These are phyloP conservation scores for Pogonomyrmex californicus DNA, from an alignment of 1,140 invertebrate genomes.

Conservation along the genomic window DNA sequence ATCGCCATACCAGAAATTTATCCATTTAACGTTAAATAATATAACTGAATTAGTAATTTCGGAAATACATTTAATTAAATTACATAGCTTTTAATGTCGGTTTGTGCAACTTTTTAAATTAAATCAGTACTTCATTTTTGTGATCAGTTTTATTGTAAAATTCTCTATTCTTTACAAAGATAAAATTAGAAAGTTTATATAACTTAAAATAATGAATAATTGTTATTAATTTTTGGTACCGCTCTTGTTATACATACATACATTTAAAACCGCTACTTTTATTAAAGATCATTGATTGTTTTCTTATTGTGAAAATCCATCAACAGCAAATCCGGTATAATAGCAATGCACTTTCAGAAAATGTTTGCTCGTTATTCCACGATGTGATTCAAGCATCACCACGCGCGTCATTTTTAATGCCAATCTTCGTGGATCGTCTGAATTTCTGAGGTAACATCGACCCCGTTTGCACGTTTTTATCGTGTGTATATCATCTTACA, in stretches of 20 bases:
- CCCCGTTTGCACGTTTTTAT: conserved; percentile 37
- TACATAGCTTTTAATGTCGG: background rate
- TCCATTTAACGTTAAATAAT: background rate
- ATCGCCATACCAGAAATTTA: background rate
- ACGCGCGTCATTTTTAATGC: conserved; percentile 50
- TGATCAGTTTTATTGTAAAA: background rate
- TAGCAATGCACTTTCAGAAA: background rate
- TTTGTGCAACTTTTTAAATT: background rate
- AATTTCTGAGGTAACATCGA: conserved; percentile 26
- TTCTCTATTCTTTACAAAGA: background rate
- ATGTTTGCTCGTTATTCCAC: conserved; percentile 32
- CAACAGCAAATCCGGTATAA: conserved; percentile 22
- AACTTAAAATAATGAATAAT: background rate
- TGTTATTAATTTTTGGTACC: background rate
- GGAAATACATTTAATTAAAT: background rate
- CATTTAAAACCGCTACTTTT: background rate
- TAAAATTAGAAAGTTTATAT: background rate
- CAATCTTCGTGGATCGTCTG: conserved; percentile 43
- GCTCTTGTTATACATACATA: background rate
- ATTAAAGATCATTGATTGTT: conserved; percentile 3
- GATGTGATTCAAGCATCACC: conserved; percentile 7
- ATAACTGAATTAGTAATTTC: background rate
- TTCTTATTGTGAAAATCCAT: background rate
- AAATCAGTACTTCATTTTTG: background rate
- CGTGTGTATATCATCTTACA: conserved; percentile 52